Percentiles rank a stretch among this genome's conserved stretches.
Conservation (phyloP, 2,113 vertebrate genomes). For the Peromyscus californicus region DNA sequence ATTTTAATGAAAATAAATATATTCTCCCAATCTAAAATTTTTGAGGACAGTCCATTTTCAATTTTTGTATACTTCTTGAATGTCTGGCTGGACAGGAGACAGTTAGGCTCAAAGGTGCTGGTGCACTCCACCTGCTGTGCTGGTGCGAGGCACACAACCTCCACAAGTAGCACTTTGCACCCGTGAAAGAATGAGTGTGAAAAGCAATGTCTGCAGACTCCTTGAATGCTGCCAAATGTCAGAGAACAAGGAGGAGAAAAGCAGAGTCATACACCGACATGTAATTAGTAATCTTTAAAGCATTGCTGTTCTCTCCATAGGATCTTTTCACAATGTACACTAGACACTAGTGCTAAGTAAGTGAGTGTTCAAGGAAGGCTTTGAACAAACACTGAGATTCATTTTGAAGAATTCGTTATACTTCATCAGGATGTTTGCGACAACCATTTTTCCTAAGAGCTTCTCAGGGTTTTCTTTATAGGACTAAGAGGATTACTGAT, state of each 20-base stretch:
- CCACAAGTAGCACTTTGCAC: background rate
- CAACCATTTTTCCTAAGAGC: conserved; percentile 16
- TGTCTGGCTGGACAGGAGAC: background rate
- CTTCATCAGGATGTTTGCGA: background rate
- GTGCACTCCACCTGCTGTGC: background rate
- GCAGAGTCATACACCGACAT: background rate
- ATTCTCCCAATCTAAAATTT: background rate
- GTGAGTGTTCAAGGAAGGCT: background rate
- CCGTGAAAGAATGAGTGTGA: background rate
- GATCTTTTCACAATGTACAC: background rate
- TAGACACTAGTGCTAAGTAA: background rate
- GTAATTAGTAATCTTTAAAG: background rate
- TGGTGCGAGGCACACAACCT: background rate
- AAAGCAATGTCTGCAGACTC: background rate
- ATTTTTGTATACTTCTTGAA: conserved; percentile 10
- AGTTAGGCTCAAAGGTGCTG: background rate
- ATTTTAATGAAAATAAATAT: background rate
- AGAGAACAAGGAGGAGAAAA: background rate
- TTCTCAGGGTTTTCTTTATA: background rate
- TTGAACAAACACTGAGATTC: background rate
- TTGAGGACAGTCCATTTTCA: background rate
- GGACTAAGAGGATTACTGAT: background rate
- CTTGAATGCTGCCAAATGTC: background rate
- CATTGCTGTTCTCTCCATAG: background rate
- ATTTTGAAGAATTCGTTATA: conserved; percentile 28